Evolutionary conservation across 2,113 vertebrate species (phyloP).

Genomic region (Muntiacus reevesi): DNA sequence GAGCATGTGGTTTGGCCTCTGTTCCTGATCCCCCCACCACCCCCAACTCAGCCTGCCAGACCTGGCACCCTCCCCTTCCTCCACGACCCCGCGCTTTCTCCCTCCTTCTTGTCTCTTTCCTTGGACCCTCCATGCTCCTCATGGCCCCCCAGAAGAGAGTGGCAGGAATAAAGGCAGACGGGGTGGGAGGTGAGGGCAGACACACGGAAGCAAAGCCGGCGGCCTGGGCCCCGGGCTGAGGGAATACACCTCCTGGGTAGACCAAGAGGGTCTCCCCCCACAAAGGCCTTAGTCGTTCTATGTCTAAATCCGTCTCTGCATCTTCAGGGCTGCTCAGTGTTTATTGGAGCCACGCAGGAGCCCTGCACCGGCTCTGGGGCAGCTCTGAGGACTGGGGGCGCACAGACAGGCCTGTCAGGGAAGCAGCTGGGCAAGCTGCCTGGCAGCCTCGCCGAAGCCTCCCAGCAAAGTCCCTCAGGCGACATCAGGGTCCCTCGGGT

Average conservation of each 20-base stretch:
- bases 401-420: not conserved
- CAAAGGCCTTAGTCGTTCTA: not conserved
- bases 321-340: not conserved
- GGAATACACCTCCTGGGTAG: not conserved
- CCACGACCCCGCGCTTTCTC: fast-evolving
- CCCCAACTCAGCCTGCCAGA: not conserved
- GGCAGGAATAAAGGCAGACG: not conserved
- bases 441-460: not conserved
- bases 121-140: not conserved
- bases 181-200: fast-evolving
- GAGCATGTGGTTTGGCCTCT: not conserved
- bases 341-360: not conserved
- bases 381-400: not conserved
- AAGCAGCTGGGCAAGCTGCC: not conserved
- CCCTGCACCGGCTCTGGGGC: not conserved
- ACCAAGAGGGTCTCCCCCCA: not conserved
- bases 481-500: not conserved
- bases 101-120: no score
- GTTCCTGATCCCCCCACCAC: no score
- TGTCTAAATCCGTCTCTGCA: not conserved
- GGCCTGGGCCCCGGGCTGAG: not conserved
- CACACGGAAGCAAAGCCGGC: not conserved
- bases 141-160: not conserved
- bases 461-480: not conserved
- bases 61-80: fast-evolving